phyloP scores from a whole-genome alignment of 2,888 invertebrate genomes.

The Drosophila phalerata region DNA sequence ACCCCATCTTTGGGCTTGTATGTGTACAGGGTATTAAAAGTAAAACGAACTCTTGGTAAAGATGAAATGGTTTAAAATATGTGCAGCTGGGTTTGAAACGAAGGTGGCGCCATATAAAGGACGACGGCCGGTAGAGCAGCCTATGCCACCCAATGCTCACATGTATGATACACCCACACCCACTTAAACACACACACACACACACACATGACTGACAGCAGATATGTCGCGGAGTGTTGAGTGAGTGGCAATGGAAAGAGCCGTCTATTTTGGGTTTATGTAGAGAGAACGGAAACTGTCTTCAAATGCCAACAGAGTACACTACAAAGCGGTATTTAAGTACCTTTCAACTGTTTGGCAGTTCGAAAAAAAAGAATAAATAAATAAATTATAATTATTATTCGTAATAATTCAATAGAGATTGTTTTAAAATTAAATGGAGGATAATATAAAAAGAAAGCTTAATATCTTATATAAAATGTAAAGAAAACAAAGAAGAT shows the following conservation, averaged over 20 bases:
- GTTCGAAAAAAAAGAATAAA: too few relatives aligned
- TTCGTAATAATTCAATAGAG: too few relatives aligned
- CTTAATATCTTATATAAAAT: too few relatives aligned
- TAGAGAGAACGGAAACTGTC: constrained; percentile 33
- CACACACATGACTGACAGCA: constrained; percentile 52
- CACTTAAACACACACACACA: constrained; percentile 9
- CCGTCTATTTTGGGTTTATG: constrained; percentile 46
- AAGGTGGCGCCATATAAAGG: constrained; percentile 33
- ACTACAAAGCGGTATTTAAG: constrained; percentile 22
- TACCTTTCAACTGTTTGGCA: background rate
- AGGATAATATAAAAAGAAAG: too few relatives aligned
- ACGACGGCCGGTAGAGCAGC: constrained; percentile 42
- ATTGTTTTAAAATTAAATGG: too few relatives aligned
- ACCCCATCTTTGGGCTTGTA: background rate
- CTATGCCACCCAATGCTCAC: constrained; percentile 43
- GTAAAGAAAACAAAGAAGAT: too few relatives aligned
- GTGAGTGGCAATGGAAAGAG: constrained; percentile 53
- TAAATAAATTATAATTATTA: background rate
- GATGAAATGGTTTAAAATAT: constrained; percentile 72
- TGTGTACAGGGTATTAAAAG: constrained; percentile 34
- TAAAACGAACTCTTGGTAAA: constrained; percentile 64
- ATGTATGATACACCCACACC: constrained; percentile 19
- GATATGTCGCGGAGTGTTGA: constrained; percentile 60
- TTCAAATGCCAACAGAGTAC: constrained; percentile 40
- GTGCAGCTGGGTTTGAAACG: constrained; percentile 32